Conservation (phyloP, 2,113 vertebrate species). For the Cacatua alba region DNA sequence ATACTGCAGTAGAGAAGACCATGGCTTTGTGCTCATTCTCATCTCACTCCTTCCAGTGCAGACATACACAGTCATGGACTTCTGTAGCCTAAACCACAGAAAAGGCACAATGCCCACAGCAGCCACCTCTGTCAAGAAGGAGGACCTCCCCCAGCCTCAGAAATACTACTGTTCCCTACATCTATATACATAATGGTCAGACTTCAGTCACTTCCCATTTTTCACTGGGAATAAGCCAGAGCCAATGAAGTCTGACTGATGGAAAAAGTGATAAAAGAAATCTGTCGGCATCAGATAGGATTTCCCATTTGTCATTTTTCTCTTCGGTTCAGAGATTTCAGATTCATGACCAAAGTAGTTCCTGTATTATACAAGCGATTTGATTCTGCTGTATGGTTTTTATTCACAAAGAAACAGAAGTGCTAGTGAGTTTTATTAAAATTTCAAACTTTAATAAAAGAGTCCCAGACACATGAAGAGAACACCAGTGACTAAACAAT, state of each 20-base stretch:
- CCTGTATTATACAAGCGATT: neutral
- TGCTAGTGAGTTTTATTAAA: neutral
- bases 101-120: slow-evolving; percentile 43
- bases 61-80: neutral
- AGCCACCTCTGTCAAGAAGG: slow-evolving; percentile 75
- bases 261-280: slow-evolving; percentile 71
- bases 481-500: neutral
- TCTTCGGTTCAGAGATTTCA: neutral
- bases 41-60: neutral
- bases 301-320: neutral
- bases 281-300: neutral
- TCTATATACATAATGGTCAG: slow-evolving; percentile 71
- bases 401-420: neutral
- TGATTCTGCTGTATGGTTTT: neutral
- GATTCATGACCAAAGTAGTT: neutral
- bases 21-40: neutral
- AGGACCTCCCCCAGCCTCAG: slow-evolving; percentile 74
- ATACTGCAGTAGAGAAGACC: neutral
- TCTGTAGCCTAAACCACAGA: neutral
- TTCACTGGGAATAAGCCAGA: slow-evolving; percentile 72
- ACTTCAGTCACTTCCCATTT: slow-evolving; percentile 60
- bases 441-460: neutral
- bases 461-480: neutral
- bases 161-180: slow-evolving; percentile 69
- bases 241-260: slow-evolving; percentile 77